Conservation (phyloP, 2,113 vertebrate genomes). For the Pangasianodon hypophthalmus region DNA sequence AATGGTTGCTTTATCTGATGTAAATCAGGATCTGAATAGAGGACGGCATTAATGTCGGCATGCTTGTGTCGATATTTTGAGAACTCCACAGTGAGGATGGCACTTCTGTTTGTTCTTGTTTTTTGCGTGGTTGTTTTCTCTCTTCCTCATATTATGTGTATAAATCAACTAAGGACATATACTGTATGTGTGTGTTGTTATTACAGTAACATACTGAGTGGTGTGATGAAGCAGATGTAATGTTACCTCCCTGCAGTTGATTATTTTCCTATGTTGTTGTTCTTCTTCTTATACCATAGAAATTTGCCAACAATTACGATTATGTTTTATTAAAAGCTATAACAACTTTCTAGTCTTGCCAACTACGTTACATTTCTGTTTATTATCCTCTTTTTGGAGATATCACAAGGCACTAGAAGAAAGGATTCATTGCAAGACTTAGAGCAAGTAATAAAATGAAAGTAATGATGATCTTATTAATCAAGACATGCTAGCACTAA, state of each 20-base stretch:
- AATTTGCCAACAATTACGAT: too few species aligned
- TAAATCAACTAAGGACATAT: not conserved
- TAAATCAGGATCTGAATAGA: slow-evolving; percentile 6
- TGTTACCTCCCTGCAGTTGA: not conserved
- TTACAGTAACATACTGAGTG: not conserved
- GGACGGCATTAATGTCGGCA: not conserved
- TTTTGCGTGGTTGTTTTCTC: not conserved
- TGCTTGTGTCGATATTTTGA: not conserved
- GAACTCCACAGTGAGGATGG: not conserved
- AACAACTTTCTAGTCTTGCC: not conserved
- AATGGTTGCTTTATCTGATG: not conserved
- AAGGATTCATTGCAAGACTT: not conserved
- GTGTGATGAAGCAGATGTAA: not conserved
- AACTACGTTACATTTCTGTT: not conserved
- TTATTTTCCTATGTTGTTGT: not conserved
- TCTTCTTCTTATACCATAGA: too few species aligned
- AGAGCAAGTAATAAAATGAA: not conserved
- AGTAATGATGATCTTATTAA: not conserved
- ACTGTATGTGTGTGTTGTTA: not conserved
- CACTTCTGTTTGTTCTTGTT: not conserved
- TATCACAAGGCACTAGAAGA: not conserved
- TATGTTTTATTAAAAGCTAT: not conserved
- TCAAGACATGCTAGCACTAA: not conserved
- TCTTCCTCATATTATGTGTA: not conserved
- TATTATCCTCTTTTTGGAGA: not conserved